Evolutionary conservation across 1,140 invertebrate species (phyloP).

Genomic region (Gonatopus flavifemur): DNA sequence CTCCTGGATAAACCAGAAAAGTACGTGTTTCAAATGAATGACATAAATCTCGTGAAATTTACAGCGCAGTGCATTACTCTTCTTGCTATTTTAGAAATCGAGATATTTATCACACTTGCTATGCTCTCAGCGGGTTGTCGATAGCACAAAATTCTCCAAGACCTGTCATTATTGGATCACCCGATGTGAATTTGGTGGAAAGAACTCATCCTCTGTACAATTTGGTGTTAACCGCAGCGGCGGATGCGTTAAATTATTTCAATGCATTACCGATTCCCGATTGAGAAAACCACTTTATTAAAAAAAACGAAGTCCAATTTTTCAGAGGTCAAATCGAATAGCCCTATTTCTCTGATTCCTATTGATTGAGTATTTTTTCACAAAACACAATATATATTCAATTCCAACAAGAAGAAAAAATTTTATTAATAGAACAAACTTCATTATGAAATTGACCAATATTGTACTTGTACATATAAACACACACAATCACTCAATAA

Average conservation of each 20-base stretch:
- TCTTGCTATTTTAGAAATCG: constrained; percentile 74
- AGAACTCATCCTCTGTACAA: constrained; percentile 52
- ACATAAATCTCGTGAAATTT: no score
- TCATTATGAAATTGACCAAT: no score
- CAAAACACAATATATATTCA: no score
- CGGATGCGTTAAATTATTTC: constrained; percentile 46
- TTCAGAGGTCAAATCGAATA: not conserved
- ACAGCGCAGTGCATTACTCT: no score
- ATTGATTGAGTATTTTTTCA: no score
- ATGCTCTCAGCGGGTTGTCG: constrained; percentile 92
- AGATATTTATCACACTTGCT: constrained; percentile 97
- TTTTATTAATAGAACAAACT: no score
- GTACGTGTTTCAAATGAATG: constrained; percentile 63
- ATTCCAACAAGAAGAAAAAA: no score
- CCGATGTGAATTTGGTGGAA: constrained; percentile 38
- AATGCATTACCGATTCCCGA: constrained; percentile 41
- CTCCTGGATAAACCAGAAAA: constrained; percentile 95
- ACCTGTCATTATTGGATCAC: constrained; percentile 43
- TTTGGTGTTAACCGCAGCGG: constrained; percentile 39
- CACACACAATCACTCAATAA: no score
- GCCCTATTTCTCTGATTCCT: no score
- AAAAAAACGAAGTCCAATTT: not conserved
- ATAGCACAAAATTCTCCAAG: constrained; percentile 82
- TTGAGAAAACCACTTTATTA: constrained; percentile 20
- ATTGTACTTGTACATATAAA: no score